Evolutionary conservation across 92 coral and sea anemone genomes (phyloP), one percentile per base, ranked within the genome.

Genomic region (Paragorgia papillata): DNA sequence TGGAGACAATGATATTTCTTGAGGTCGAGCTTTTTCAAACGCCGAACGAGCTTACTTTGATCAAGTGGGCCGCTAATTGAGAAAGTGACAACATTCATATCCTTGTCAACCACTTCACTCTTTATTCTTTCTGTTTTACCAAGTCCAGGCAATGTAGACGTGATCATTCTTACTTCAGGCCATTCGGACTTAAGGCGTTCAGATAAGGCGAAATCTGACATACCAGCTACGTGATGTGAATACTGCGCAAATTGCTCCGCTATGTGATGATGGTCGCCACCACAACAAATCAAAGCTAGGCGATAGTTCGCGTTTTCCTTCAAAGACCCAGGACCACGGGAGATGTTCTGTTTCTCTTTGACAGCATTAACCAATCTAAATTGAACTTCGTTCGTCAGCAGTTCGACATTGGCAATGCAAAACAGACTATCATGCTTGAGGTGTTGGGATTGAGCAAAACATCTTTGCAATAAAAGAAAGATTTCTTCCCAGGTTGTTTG

Each of bases 211-310:
- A 71, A 66, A 22, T 89, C 94, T 0, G 97, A 41, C 90, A 91
- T 91, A 24, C 98, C 98, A 54, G 86, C 77, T 19, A 85, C 69
- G 62, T 82, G 87, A 73, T 90, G 95, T 18, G 75, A 83, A 32
- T 50, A 62, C 40, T 92, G 79, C 5, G 90, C 69, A 70, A 94
- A 94, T 51, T 88, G 92, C 87, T 91, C 95, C 25, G 57, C 97
- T 35, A 94, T 83, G 60, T 94, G 92, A 69, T 94, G 97, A 61
- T 91, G 91, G 28, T 75, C 69, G 18, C 97, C 98, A 25, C 97
- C 95, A 54, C 98, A 80, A 56, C 98, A 94, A 35, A 94, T 79
- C 26, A 94, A 62, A 29, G 92, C 83, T 2, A 94, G 87, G 34
- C 81, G 89, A 58, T 84, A 94, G 25, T 55, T 64, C 4, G 29